These are phyloP conservation scores for Tupaia tana DNA, from an alignment of 2,113 vertebrate genomes.

Conservation along the genomic window DNA sequence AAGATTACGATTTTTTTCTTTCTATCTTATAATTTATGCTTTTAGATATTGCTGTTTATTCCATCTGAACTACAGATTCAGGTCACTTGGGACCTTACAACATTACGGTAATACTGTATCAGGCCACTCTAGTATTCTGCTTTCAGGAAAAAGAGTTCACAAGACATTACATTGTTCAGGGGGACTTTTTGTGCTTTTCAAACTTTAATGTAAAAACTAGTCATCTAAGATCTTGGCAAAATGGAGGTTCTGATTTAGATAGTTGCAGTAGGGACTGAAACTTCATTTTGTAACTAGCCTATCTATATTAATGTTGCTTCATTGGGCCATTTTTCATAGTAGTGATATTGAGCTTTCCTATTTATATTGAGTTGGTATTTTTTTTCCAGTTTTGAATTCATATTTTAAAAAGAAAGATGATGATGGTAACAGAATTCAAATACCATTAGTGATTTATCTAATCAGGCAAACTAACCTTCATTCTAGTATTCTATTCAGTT, in stretches of 20 bases:
- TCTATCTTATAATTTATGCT: neutral
- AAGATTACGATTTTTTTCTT: neutral
- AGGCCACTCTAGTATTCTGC: neutral
- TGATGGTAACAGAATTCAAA: neutral
- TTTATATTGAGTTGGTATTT: neutral
- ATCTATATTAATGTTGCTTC: neutral
- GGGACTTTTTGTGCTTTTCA: neutral
- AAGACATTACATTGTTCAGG: neutral
- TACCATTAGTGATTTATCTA: neutral
- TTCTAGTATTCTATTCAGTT: neutral
- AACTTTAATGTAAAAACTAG: neutral
- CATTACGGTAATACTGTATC: neutral
- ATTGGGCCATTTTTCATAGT: neutral
- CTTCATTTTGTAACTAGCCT: neutral
- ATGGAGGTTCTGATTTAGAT: neutral
- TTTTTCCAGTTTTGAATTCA: no score
- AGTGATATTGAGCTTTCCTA: neutral
- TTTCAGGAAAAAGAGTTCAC: neutral
- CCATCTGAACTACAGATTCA: neutral
- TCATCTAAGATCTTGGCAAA: neutral
- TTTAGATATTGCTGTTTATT: neutral
- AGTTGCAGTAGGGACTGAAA: neutral
- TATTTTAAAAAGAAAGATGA: neutral
- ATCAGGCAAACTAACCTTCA: neutral
- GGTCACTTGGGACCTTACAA: neutral